These are phyloP conservation scores for Leptinotarsa defecta DNA, from an alignment of 1,140 invertebrate species.

Conservation along the genomic window DNA sequence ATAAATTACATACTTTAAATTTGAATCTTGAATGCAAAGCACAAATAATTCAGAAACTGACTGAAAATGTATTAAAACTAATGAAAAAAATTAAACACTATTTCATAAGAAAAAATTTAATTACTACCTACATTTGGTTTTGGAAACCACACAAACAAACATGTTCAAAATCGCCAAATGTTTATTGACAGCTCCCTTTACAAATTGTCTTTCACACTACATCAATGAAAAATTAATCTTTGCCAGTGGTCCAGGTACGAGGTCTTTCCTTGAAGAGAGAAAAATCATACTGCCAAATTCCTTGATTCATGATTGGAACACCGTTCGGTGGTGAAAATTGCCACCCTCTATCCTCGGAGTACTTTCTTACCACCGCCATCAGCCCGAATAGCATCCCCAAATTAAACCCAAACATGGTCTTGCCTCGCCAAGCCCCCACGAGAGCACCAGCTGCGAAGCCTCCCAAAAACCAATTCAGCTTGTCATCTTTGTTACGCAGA, in stretches of 20 bases:
- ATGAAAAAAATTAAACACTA: no score
- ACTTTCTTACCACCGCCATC: slow-evolving; percentile 64
- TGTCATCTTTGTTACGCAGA: slow-evolving; percentile 68
- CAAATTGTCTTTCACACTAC: no score
- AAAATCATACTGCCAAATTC: slow-evolving; percentile 53
- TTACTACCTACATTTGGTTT: no score
- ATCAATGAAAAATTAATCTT: slow-evolving; percentile 2
- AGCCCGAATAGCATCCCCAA: slow-evolving; percentile 53
- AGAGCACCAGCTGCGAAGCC: slow-evolving; percentile 64
- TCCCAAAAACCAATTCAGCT: slow-evolving; percentile 65
- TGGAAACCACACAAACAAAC: no score
- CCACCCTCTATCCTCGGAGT: slow-evolving; percentile 60
- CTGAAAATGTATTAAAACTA: no score
- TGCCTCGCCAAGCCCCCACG: slow-evolving; percentile 62
- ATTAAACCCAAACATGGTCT: slow-evolving; percentile 48
- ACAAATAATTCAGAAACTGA: no score
- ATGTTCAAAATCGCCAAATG: no score
- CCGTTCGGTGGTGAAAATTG: slow-evolving; percentile 57
- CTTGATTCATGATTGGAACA: slow-evolving; percentile 28
- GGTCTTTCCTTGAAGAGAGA: slow-evolving; percentile 52
- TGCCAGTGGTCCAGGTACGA: slow-evolving; percentile 46
- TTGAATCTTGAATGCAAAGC: no score
- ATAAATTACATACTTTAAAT: no score
- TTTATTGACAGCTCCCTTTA: no score
- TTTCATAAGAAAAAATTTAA: no score